Evolutionary conservation across 2,888 invertebrate species (phyloP).

Genomic region (Ophion ellenae): DNA sequence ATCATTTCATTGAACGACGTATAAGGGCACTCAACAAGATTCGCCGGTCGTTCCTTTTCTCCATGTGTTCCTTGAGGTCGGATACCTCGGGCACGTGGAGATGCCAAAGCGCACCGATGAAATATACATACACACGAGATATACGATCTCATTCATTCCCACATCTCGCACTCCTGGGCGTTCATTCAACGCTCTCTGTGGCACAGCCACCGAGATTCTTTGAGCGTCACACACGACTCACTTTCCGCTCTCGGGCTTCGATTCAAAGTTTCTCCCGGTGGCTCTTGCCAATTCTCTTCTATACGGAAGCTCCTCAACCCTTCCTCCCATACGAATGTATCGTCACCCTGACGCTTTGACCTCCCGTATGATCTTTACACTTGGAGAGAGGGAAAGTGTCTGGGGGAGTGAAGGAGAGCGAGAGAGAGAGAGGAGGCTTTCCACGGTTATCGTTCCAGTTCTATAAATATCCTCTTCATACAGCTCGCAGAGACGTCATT

Average conservation of each 20-base stretch:
- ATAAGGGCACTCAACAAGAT: neutral
- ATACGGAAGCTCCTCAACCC: conserved; percentile 55
- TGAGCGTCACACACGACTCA: conserved; percentile 64
- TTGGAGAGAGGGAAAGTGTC: neutral
- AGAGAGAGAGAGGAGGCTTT: conserved; percentile 7
- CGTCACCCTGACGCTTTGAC: conserved; percentile 18
- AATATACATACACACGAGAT: conserved; percentile 43
- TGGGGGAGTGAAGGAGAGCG: neutral
- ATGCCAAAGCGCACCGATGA: conserved; percentile 57
- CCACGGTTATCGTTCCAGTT: conserved; percentile 1
- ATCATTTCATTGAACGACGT: neutral
- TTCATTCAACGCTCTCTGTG: conserved; percentile 65
- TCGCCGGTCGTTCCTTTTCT: neutral
- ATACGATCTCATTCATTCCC: conserved; percentile 63
- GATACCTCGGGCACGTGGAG: conserved; percentile 31
- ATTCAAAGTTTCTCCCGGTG: conserved; percentile 80
- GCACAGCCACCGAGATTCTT: conserved; percentile 54
- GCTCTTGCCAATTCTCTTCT: conserved; percentile 80
- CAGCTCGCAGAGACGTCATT: neutral
- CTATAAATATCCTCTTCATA: conserved; percentile 17
- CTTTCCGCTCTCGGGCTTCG: conserved; percentile 79
- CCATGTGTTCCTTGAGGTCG: conserved; percentile 20
- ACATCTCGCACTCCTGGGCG: conserved; percentile 57
- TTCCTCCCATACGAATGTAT: conserved; percentile 32
- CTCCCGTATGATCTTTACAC: conserved; percentile 2